Evolutionary conservation across 2,888 invertebrate species (phyloP), one percentile per base, ranked within the genome.

Genomic region (Nemurella pictetii): DNA sequence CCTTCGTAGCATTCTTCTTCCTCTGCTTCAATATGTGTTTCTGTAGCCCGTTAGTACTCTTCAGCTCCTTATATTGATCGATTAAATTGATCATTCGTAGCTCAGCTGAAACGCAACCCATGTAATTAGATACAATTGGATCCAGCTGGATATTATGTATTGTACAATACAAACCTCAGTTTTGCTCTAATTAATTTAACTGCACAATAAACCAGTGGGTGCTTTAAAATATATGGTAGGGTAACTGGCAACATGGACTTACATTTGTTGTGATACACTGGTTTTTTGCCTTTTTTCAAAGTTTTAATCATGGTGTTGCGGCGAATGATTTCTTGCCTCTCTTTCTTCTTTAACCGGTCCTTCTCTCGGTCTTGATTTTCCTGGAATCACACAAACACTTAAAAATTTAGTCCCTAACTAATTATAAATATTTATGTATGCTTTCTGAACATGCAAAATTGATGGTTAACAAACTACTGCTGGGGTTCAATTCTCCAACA

Each of bases 11-110:
- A 85, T 95, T 92, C 89, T 96, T 97, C 89, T 96, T 97, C 27
- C 95, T 93, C 85, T 96, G 92, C 87, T 96, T 94, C 88, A 95
- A 94, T 87, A 98, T 93, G 89, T 97, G 97, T 87, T 96, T 94
- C 87, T 95, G 94, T 0, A 98, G 90, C 88, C 94, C 94, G 12
- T 96, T 96, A 0, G 93, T 91, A 83, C 94, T 93, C 90, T 97
- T 97, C 80, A 98, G 89, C 82, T 95, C 94, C 87, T 96, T 95
- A 89, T 95, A 98, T 89, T 97, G 95, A 55, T 94, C 93, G 0
- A 97, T 95, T 78, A 97, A 90, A 35, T 94, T 93, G 86, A 95
- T 92, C 0, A 96, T 93, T 85, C 94, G 94, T 88, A 93, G 93
- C 88, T 97, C 96, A 89, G 96, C 97, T 97, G 91, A 94, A 93